These are phyloP conservation scores for Theristicus caerulescens DNA, from an alignment of 2,113 vertebrate genomes.

Conservation along the genomic window DNA sequence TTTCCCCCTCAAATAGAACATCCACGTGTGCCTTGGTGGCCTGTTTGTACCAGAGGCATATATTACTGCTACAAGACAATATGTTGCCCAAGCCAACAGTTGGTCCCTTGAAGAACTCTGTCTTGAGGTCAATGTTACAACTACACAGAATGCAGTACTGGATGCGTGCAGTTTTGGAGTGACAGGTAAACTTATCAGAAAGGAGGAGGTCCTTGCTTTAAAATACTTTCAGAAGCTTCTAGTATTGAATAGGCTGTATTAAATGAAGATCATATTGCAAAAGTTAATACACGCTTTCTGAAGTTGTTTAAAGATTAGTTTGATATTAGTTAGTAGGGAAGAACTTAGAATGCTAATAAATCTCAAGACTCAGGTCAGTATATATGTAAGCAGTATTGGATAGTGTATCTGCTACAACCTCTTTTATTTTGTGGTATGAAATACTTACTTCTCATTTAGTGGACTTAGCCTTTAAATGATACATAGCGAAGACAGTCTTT, in stretches of 20 bases:
- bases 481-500: neutral
- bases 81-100: conserved; percentile 97
- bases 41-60: conserved; percentile 97
- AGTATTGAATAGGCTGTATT: neutral
- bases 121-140: conserved; percentile 93
- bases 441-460: neutral
- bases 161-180: conserved; percentile 98
- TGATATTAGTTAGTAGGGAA: neutral
- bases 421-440: neutral
- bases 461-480: neutral
- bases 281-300: neutral
- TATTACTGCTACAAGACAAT: conserved; percentile 95
- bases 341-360: neutral
- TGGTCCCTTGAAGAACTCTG: conserved; percentile 98
- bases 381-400: neutral
- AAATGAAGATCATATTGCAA: neutral
- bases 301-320: neutral
- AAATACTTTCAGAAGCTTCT: neutral
- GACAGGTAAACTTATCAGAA: conserved; percentile 78
- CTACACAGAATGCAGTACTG: conserved; percentile 81
- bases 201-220: neutral
- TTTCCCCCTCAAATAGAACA: conserved; percentile 76
- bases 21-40: conserved; percentile 92
- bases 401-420: neutral
- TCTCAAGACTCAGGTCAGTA: neutral